Conservation (phyloP, 2,888 invertebrate species). For the Ariolimax columbianus region DNA sequence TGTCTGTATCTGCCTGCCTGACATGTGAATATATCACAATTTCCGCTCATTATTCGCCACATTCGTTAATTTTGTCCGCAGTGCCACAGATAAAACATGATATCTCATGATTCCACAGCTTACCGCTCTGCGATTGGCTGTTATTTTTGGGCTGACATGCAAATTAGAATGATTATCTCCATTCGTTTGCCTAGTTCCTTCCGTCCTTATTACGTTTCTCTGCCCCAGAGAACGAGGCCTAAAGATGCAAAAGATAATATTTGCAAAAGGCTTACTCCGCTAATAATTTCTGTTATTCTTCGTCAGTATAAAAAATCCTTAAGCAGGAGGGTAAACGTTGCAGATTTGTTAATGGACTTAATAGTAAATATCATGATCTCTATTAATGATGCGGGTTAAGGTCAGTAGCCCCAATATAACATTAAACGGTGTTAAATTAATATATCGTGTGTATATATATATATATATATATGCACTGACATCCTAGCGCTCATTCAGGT, state of each 20-base stretch:
- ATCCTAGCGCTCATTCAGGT: no score
- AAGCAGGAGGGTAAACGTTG: neutral
- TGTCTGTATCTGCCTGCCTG: slow-evolving; percentile 1
- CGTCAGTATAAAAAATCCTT: neutral
- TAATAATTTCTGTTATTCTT: slow-evolving; percentile 9
- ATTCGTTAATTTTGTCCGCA: slow-evolving; percentile 31
- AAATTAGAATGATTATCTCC: slow-evolving; percentile 45
- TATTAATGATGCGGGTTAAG: no score
- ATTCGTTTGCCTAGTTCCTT: neutral
- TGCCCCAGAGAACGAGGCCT: neutral
- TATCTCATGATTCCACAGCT: slow-evolving; percentile 37
- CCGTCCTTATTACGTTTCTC: neutral
- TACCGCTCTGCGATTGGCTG: slow-evolving; percentile 19
- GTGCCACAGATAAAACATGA: slow-evolving; percentile 42
- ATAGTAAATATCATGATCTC: neutral
- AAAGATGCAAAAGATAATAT: neutral
- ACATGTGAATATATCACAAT: slow-evolving; percentile 24
- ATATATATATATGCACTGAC: no score
- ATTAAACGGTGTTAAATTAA: no score
- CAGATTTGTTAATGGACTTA: neutral
- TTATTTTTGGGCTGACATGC: slow-evolving; percentile 39
- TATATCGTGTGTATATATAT: no score
- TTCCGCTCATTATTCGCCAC: slow-evolving; percentile 39
- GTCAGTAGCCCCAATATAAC: no score
- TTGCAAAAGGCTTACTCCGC: neutral